phyloP scores from a whole-genome alignment of 2,113 vertebrate genomes.

The Carettochelys insculpta region DNA sequence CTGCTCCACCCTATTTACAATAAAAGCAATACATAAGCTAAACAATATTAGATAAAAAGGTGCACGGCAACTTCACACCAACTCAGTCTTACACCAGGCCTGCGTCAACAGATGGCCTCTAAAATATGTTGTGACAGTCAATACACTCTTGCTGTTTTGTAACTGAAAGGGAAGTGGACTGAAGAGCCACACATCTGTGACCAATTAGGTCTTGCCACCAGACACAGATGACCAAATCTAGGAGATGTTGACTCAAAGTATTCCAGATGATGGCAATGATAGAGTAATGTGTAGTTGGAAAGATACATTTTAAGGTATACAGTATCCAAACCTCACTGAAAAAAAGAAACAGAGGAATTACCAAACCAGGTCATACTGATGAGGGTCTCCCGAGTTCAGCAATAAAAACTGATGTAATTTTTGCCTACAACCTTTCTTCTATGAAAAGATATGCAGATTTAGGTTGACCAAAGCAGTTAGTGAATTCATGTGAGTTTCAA shows the following conservation, averaged over 20 bases:
- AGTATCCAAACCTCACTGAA: background rate
- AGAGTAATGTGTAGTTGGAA: background rate
- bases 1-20: background rate
- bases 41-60: accelerated
- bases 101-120: background rate
- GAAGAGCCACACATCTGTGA: background rate
- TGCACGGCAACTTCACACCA: accelerated
- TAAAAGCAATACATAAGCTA: background rate
- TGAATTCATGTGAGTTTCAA: background rate
- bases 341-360: background rate
- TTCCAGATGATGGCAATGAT: background rate
- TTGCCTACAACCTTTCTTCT: background rate
- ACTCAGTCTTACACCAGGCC: accelerated
- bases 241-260: background rate
- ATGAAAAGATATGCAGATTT: background rate
- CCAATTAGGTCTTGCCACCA: background rate
- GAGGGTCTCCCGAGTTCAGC: background rate
- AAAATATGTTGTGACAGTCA: background rate
- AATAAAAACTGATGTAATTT: background rate
- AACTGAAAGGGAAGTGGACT: background rate
- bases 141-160: background rate
- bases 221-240: background rate
- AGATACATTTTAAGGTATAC: background rate
- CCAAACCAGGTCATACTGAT: background rate
- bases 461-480: background rate